These are phyloP conservation scores for Piprites chloris DNA, from an alignment of 2,113 vertebrate species.

Conservation along the genomic window DNA sequence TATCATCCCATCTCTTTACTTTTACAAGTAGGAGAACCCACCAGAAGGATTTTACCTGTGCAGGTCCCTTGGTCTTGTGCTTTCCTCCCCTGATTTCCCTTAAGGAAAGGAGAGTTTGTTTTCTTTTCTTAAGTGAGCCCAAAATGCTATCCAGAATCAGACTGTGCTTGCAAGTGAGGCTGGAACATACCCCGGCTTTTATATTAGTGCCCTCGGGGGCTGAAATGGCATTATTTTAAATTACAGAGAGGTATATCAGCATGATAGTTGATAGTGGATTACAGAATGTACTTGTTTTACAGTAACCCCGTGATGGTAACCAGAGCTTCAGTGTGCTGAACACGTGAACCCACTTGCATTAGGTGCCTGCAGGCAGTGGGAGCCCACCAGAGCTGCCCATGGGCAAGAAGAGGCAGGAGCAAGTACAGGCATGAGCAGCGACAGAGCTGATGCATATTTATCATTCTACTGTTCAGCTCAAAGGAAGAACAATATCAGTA, in stretches of 20 bases:
- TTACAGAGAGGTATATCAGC: not conserved
- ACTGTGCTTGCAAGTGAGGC: not conserved
- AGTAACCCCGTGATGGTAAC: not conserved
- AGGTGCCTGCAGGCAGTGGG: not conserved
- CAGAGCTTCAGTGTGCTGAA: not conserved
- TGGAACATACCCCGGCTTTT: not conserved
- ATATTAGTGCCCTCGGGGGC: not conserved
- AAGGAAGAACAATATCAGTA: not conserved
- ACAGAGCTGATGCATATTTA: rapidly evolving
- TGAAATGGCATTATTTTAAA: not conserved
- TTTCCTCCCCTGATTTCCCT: not conserved
- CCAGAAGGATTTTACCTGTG: not conserved
- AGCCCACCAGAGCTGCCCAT: rapidly evolving
- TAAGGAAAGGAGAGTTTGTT: not conserved
- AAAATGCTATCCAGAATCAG: not conserved
- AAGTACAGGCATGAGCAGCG: rapidly evolving
- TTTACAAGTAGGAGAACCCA: not conserved
- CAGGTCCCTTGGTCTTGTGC: not conserved
- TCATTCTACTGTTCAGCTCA: not conserved
- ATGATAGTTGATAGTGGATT: not conserved
- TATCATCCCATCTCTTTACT: not conserved
- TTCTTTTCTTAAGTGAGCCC: not conserved
- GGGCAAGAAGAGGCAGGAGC: not conserved
- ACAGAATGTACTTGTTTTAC: not conserved
- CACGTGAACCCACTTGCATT: rapidly evolving